phyloP scores from a whole-genome alignment of 2,888 invertebrate genomes.

The Nemurella pictetii region DNA sequence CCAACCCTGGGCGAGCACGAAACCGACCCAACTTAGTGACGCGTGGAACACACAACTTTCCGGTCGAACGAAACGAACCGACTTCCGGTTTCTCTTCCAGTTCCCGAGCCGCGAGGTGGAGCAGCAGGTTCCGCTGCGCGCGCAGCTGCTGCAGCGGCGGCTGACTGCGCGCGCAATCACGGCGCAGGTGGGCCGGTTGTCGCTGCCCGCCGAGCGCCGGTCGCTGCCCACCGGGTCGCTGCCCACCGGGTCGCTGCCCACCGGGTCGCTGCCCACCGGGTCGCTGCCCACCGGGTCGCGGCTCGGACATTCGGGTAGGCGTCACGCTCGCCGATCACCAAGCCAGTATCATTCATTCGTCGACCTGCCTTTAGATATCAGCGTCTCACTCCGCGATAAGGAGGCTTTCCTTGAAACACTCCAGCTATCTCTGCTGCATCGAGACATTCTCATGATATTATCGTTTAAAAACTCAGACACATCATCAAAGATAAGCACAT shows the following conservation, averaged over 20 bases:
- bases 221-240: neutral
- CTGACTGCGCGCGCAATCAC: slow-evolving; percentile 42
- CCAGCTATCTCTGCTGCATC: no score
- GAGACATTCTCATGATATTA: no score
- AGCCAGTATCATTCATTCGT: no score
- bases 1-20: no score
- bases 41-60: no score
- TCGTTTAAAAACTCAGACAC: no score
- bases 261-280: neutral
- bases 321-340: neutral
- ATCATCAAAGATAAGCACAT: no score
- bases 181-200: slow-evolving; percentile 35
- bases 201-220: slow-evolving; percentile 6
- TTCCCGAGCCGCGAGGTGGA: slow-evolving; percentile 36
- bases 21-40: no score
- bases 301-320: neutral
- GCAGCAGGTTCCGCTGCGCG: slow-evolving; percentile 39
- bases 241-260: slow-evolving; percentile 24
- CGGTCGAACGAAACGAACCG: neutral
- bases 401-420: no score
- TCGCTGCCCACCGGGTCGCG: slow-evolving; percentile 18
- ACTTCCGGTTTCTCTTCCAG: slow-evolving; percentile 25
- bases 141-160: slow-evolving; percentile 41
- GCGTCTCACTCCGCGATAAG: no score
- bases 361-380: no score